These are phyloP conservation scores for Rhopalosiphum padi DNA, from an alignment of 1,140 invertebrate species.

Conservation along the genomic window DNA sequence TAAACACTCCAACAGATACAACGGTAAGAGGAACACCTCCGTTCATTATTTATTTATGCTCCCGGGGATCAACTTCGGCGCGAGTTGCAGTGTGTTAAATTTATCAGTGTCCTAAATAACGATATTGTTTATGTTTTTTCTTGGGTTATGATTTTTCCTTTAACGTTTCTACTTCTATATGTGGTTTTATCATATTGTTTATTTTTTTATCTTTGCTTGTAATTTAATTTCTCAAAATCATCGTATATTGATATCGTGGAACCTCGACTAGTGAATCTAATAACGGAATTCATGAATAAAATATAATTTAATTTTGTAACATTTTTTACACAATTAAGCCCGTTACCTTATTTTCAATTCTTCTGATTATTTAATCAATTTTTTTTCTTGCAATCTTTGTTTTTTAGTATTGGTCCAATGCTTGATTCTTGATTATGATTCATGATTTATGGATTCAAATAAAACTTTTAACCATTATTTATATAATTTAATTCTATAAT, in stretches of 20 bases:
- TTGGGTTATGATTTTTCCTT: background rate
- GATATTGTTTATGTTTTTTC: conserved; percentile 16
- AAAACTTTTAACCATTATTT: background rate
- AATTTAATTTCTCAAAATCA: background rate
- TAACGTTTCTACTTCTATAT: background rate
- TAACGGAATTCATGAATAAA: background rate
- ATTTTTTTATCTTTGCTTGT: background rate
- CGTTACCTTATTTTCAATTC: background rate
- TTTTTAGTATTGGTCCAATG: background rate
- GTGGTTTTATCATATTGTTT: background rate
- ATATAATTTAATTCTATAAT: background rate
- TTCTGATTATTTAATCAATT: background rate
- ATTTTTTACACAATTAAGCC: background rate
- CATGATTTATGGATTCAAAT: background rate
- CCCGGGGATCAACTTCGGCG: background rate
- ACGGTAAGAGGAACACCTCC: background rate
- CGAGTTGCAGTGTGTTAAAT: background rate
- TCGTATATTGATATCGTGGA: background rate
- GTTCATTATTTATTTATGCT: background rate
- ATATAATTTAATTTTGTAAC: background rate
- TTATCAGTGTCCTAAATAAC: background rate
- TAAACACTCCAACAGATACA: background rate
- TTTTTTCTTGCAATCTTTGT: background rate
- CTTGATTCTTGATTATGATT: background rate
- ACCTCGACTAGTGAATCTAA: background rate